phyloP scores from a whole-genome alignment of 2,888 invertebrate genomes.

The Parasteatoda lunata region DNA sequence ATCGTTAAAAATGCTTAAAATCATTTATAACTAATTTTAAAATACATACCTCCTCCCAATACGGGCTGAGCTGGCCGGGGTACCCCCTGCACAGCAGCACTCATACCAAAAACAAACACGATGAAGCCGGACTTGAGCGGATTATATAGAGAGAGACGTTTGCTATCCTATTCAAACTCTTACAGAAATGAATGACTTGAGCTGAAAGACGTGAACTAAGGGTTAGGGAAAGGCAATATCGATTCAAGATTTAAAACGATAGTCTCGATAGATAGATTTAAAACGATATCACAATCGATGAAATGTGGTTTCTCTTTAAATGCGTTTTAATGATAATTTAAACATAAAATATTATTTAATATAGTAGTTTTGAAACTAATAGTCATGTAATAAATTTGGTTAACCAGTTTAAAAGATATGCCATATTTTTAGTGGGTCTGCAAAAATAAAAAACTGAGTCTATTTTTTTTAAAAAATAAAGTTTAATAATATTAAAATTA shows the following conservation, averaged over 20 bases:
- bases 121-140: slow-evolving; percentile 51
- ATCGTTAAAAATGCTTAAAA: not conserved
- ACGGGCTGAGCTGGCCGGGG: slow-evolving; percentile 61
- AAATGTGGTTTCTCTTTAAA: too few relatives aligned
- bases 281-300: too few relatives aligned
- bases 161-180: not conserved
- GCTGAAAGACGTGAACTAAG: not conserved
- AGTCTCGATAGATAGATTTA: too few relatives aligned
- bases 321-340: too few relatives aligned
- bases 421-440: too few relatives aligned
- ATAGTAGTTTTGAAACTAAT: too few relatives aligned
- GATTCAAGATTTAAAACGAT: not conserved
- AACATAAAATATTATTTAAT: too few relatives aligned
- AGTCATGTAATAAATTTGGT: too few relatives aligned
- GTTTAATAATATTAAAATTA: too few relatives aligned
- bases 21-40: not conserved
- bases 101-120: slow-evolving; percentile 68
- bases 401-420: too few relatives aligned
- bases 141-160: not conserved
- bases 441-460: too few relatives aligned
- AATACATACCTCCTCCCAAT: slow-evolving; percentile 44
- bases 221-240: slow-evolving; percentile 3
- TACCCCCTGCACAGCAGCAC: slow-evolving; percentile 67
- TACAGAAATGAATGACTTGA: slow-evolving; percentile 19
- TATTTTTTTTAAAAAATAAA: too few relatives aligned